Conservation (phyloP, 2,113 vertebrate species). For the Plestiodon gilberti region DNA sequence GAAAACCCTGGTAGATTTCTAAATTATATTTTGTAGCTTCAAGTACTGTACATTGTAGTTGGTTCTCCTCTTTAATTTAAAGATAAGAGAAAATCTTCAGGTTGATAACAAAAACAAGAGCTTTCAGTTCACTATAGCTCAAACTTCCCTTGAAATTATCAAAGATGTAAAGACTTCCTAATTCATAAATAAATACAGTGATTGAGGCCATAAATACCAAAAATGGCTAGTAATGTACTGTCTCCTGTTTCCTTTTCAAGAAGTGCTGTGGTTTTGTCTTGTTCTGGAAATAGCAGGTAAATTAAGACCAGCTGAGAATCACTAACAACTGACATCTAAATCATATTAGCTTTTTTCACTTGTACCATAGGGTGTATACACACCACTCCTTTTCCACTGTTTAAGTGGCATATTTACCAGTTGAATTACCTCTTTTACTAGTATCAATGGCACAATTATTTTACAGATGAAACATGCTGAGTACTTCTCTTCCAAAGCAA, state of each 20-base stretch:
- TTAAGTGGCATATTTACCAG: background rate
- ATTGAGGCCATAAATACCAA: background rate
- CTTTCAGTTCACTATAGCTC: conserved; percentile 11
- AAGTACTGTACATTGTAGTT: conserved; percentile 14
- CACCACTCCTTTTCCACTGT: background rate
- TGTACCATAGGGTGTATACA: background rate
- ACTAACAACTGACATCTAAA: background rate
- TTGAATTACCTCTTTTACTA: background rate
- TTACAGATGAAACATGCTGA: conserved; percentile 32
- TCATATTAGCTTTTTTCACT: background rate
- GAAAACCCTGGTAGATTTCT: background rate
- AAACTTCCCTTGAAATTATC: conserved; percentile 35
- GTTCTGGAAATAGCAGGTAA: background rate
- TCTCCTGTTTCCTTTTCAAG: conserved; percentile 1
- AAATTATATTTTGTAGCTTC: conserved; percentile 18
- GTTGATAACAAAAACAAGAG: conserved; percentile 32
- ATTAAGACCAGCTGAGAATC: background rate
- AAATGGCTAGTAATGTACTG: background rate
- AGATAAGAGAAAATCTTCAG: conserved; percentile 13
- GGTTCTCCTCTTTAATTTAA: conserved; percentile 3
- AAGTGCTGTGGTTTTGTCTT: conserved; percentile 14
- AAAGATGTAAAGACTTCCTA: conserved; percentile 17
- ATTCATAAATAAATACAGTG: background rate
- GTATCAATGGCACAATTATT: background rate
- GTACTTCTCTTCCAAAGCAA: conserved; percentile 47